Evolutionary conservation across 1,140 invertebrate species (phyloP), one percentile per base, ranked within the genome.

Genomic region (Macrobrachium rosenbergii): DNA sequence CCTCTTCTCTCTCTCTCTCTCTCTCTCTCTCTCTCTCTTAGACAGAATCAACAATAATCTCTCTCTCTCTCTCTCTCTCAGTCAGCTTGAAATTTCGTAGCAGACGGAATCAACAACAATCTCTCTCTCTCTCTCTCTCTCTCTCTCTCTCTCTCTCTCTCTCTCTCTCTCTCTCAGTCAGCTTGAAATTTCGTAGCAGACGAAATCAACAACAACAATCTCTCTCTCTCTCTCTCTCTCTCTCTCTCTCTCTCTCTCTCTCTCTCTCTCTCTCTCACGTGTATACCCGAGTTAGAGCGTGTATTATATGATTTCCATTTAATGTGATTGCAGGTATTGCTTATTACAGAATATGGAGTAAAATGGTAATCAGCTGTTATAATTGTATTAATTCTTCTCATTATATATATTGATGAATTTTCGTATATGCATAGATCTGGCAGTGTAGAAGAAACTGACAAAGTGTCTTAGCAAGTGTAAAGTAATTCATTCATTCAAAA

Each of bases 121-220:
- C 69, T 72, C 23, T 72, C 69, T 72, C 19, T 28, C 69, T 21
- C 23, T 28, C 23, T 28, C 69, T 72, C 69, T 28, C 23, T 72
- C 23, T 21, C 69, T 72, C 19, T 28, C 69, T 72, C 23, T 28
- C 69, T 28, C 69, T 69, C 64, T 69, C 12, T 69, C 64, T 69
- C n/a, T 69, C 64, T 69, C 12, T 69, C n/a, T n/a, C 64, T 69
- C 8, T 28, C n/a, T 28, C 12, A n/a, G 37, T n/a, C n/a, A n/a
- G n/a, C n/a, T n/a, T n/a, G n/a, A n/a, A n/a, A n/a, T n/a, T n/a
- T n/a, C n/a, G n/a, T n/a, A n/a, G n/a, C n/a, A n/a, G n/a, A n/a
- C n/a, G n/a, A 43, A 12, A 0, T 43, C 23, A 16, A 43, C n/a
- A 28, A 12, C 28, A 10, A 16, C 0, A 28, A 28, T 43, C 43